phyloP scores from a whole-genome alignment of 2,113 vertebrate species.

The Plotosus lineatus region DNA sequence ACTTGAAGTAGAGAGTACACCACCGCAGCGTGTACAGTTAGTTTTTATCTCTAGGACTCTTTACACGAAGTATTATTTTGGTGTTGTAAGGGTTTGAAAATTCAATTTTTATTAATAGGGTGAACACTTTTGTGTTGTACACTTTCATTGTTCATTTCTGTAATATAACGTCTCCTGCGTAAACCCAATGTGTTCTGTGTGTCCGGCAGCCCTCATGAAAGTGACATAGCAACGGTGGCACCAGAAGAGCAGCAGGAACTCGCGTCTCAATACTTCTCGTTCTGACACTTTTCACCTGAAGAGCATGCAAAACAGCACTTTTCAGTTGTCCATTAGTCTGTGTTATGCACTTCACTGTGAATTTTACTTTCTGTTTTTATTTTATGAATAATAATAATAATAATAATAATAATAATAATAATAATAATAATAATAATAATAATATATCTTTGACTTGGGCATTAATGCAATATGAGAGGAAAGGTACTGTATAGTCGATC shows the following conservation, averaged over 20 bases:
- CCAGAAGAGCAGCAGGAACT: constrained; percentile 53
- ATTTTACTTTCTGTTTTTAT: constrained; percentile 38
- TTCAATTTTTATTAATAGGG: background rate
- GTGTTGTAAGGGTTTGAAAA: background rate
- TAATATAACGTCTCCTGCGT: constrained; percentile 8
- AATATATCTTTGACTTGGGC: constrained; percentile 38
- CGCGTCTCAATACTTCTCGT: constrained; percentile 68
- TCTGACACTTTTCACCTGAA: constrained; percentile 57
- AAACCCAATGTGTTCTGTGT: constrained; percentile 7
- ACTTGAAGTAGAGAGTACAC: no score
- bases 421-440: background rate
- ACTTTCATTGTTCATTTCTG: background rate
- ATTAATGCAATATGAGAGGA: constrained; percentile 50
- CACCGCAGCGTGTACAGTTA: background rate
- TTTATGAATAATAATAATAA: background rate
- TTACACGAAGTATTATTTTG: no score
- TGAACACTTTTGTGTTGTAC: no score
- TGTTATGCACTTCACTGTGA: constrained; percentile 57
- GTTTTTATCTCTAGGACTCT: background rate
- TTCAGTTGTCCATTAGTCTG: constrained; percentile 50
- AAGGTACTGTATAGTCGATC: constrained; percentile 44
- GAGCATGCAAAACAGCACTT: constrained; percentile 52
- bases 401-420: constrained; percentile 2
- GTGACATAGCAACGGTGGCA: constrained; percentile 27
- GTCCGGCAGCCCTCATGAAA: constrained; percentile 71